Conservation (phyloP, 1,140 invertebrate species). For the Anoplophora glabripennis region DNA sequence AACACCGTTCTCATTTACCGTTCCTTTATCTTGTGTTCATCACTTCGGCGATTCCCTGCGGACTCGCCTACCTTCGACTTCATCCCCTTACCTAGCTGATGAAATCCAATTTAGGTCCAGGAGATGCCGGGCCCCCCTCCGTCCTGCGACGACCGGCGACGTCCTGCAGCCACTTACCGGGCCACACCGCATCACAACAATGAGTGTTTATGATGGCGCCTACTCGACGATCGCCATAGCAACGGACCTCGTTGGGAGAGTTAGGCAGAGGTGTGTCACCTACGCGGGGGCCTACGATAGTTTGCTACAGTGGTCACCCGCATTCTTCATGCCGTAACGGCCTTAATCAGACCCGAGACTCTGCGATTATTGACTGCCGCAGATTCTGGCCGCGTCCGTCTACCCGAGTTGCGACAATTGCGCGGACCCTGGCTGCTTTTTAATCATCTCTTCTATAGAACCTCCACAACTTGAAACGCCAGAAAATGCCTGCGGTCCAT, state of each 20-base stretch:
- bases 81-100: constrained; percentile 27
- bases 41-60: constrained; percentile 22
- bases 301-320: too few species aligned
- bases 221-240: constrained; percentile 48
- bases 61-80: constrained; percentile 17
- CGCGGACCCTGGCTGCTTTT: too few species aligned
- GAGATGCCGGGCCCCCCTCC: constrained; percentile 19
- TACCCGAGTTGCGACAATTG: too few species aligned
- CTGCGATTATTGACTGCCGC: too few species aligned
- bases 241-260: constrained; percentile 35
- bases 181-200: constrained; percentile 48
- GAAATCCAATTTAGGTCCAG: constrained; percentile 46
- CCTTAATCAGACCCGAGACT: too few species aligned
- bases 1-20: constrained; percentile 36
- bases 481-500: too few species aligned
- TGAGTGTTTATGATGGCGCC: constrained; percentile 51
- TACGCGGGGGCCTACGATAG: constrained; percentile 17
- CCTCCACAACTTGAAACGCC: too few species aligned
- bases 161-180: constrained; percentile 44
- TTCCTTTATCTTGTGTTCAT: constrained; percentile 35
- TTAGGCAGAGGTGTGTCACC: constrained; percentile 40
- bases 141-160: constrained; percentile 25
- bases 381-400: too few species aligned
- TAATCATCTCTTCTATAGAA: too few species aligned
- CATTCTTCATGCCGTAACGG: too few species aligned